Base-by-base conservation (phyloP, 2,113 vertebrate genomes). In the Himantopus leucocephalus region DNA sequence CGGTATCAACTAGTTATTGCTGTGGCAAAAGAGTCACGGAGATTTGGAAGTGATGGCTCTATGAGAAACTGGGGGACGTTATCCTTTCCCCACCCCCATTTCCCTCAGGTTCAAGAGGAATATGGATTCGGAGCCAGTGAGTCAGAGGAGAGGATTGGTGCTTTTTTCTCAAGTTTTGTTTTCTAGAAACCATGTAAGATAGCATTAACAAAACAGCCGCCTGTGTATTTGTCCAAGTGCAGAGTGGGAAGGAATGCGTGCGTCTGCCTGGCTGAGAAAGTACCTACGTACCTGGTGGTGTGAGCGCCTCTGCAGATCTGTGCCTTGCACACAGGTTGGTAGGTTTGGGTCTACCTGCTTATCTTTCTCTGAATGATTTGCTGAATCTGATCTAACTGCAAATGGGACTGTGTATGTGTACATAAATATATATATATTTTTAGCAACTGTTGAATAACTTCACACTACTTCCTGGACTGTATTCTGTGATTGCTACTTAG, bases 401-500 rank as follows among this genome's bases (percentile, higher is more conserved):
- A 29, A 62, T 39, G 63, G 52, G 89, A 79, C 86, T 60, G 34
- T 73, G 58, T 84, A 43, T 14, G 5, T 90, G 82, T 90, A 66
- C 20, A 64, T 26, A 71, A n/a, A 26, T 88, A 34, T 66, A 16
- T 60, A 43, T 71, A 19, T 84, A 21, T 60, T 34, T 83, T 71
- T 90, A 95, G 77, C 48, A 75, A 8, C 58, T 91, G 80, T 53
- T 82, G 43, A 78, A 43, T 88, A 90, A 97, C 59, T 95, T 92
- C 84, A 97, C 97, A 97, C 97, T 97, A 97, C 96, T 96, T 91
- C 18, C 41, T 72, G 71, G 55, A 72, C 62, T 94, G 80, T 3
- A 6, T 81, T 94, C 76, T 71, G 56, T 70, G 81, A 83, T 41
- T 80, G 82, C 88, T 86, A 5, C 88, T 82, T 77, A 52, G 29